Evolutionary conservation across 2,113 vertebrate genomes (phyloP).

Genomic region (Aegypius monachus): DNA sequence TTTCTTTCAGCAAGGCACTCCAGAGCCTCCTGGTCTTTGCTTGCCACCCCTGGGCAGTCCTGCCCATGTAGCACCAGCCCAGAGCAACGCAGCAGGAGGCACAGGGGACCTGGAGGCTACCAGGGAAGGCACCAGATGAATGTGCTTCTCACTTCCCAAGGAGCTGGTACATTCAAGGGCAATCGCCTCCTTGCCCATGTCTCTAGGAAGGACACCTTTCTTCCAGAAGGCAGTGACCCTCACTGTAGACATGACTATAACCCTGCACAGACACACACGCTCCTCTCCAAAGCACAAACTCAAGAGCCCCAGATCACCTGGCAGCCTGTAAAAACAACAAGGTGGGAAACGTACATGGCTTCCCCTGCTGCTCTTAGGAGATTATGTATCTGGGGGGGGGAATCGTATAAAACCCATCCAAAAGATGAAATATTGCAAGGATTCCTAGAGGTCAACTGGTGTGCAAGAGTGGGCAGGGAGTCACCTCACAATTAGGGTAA

Average conservation of each 20-base stretch:
- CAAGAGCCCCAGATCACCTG: background rate
- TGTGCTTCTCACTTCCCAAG: background rate
- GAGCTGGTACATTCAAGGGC: background rate
- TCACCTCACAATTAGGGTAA: background rate
- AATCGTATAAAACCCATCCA: background rate
- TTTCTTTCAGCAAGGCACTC: background rate
- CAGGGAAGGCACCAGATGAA: background rate
- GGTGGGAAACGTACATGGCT: rapidly evolving
- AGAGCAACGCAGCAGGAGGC: background rate
- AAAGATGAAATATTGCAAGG: background rate
- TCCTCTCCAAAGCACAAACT: background rate
- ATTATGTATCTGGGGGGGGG: background rate
- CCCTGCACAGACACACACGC: background rate
- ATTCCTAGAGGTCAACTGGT: background rate
- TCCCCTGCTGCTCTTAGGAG: background rate
- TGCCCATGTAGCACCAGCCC: background rate
- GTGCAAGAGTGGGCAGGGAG: background rate
- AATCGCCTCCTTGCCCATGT: background rate
- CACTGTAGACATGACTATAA: background rate
- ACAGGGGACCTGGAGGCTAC: background rate
- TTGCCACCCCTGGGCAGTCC: background rate
- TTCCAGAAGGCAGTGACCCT: background rate
- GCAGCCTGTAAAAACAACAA: background rate
- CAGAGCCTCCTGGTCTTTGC: background rate
- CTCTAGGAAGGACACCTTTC: background rate